Evolutionary conservation across 2,113 vertebrate species (phyloP).

Genomic region (Pycnonotus jocosus): DNA sequence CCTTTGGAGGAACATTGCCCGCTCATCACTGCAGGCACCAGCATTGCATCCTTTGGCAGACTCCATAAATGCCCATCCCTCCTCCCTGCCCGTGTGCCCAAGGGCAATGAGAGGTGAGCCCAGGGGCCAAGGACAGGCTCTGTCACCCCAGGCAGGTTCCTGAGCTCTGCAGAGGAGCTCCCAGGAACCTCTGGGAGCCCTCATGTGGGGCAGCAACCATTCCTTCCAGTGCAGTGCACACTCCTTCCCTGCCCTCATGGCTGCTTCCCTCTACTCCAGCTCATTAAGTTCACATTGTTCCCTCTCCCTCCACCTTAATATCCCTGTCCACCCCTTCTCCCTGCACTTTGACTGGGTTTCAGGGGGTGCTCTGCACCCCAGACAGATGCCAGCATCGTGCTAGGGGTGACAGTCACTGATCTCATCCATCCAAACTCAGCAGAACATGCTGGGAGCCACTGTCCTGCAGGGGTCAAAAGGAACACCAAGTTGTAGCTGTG

Average conservation of each 20-base stretch:
- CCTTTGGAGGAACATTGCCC: not conserved
- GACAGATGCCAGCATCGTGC: not conserved
- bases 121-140: not conserved
- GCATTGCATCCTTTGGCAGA: not conserved
- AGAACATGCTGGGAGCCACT: not conserved
- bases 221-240: not conserved
- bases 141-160: not conserved
- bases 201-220: fast-evolving
- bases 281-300: not conserved
- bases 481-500: not conserved
- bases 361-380: not conserved
- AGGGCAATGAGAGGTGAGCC: not conserved
- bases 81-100: not conserved
- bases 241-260: not conserved
- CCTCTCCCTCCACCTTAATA: not conserved
- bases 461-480: not conserved
- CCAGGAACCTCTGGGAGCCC: not conserved
- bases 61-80: not conserved
- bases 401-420: not conserved
- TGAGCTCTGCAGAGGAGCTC: not conserved
- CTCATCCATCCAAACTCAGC: not conserved
- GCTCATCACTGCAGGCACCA: not conserved
- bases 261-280: not conserved
- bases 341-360: not conserved
- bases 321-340: not conserved